Conservation (phyloP, 2,113 vertebrate species). For the Raja brachyura region DNA sequence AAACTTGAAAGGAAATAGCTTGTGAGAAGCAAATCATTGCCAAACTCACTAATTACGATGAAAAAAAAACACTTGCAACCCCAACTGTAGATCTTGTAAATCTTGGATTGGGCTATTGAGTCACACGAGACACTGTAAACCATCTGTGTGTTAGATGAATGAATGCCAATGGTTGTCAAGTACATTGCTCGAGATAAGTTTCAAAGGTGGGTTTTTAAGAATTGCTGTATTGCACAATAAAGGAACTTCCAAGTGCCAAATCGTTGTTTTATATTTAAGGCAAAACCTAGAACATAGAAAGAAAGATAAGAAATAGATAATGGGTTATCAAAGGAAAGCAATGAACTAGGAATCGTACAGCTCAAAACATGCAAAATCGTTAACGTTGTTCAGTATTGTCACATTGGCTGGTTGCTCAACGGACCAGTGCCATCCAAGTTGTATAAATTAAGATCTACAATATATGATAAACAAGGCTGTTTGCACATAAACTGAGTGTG, state of each 20-base stretch:
- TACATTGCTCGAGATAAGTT: not conserved
- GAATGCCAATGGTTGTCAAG: not conserved
- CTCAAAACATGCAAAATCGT: not conserved
- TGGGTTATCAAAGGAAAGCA: not conserved
- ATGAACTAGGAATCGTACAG: not conserved
- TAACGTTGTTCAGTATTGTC: not conserved
- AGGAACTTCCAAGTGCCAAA: not conserved
- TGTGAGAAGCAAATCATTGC: no score
- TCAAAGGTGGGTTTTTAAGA: not conserved
- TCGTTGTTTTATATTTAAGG: not conserved
- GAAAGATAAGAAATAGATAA: not conserved
- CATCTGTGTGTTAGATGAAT: no score
- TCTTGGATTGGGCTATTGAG: no score
- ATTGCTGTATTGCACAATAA: not conserved
- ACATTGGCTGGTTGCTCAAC: not conserved
- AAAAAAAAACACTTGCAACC: no score
- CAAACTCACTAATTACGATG: no score
- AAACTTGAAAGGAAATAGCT: no score
- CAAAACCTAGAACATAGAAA: not conserved
- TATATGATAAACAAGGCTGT: not conserved
- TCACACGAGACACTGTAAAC: no score
- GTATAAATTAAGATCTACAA: not conserved
- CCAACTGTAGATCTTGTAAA: no score
- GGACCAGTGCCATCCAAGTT: not conserved
- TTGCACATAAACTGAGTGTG: not conserved